A percentile compares a stretch with the other conserved stretches of the same genome.
These are phyloP conservation scores for Oreotragus oreotragus DNA, from an alignment of 2,113 vertebrate genomes.

Conservation along the genomic window DNA sequence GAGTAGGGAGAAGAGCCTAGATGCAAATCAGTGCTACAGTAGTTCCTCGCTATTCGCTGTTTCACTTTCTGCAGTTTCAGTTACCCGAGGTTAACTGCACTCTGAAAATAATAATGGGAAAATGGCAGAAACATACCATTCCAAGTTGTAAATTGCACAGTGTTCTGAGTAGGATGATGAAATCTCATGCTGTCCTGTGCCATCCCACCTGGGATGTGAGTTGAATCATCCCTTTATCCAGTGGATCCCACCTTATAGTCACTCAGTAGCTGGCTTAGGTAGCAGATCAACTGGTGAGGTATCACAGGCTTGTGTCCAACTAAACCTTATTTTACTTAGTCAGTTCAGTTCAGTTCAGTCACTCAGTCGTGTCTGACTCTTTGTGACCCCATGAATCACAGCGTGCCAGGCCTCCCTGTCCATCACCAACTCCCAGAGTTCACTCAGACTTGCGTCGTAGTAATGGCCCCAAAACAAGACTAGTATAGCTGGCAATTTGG, in stretches of 20 bases:
- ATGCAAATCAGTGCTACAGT: not conserved
- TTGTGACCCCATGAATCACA: too few relatives aligned
- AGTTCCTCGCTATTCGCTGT: not conserved
- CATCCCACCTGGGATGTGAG: not conserved
- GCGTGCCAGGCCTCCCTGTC: too few relatives aligned
- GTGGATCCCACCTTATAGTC: not conserved
- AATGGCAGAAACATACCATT: not conserved
- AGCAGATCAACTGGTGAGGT: not conserved
- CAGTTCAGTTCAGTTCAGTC: too few relatives aligned
- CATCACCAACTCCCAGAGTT: too few relatives aligned
- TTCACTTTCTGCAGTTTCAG: not conserved
- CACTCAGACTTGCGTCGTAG: too few relatives aligned
- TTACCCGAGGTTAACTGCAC: not conserved
- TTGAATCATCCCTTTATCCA: not conserved
- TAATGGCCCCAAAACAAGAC: not conserved
- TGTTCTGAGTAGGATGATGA: not conserved
- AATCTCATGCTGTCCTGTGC: not conserved
- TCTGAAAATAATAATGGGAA: not conserved
- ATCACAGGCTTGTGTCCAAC: not conserved
- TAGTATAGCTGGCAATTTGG: not conserved
- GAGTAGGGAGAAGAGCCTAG: not conserved
- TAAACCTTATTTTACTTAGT: not conserved
- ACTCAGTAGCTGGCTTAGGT: not conserved
- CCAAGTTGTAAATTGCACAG: not conserved
- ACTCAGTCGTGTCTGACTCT: too few relatives aligned